Base-by-base conservation (phyloP, 2,797 vertebrate species). In the Sylvilagus floridanus region DNA sequence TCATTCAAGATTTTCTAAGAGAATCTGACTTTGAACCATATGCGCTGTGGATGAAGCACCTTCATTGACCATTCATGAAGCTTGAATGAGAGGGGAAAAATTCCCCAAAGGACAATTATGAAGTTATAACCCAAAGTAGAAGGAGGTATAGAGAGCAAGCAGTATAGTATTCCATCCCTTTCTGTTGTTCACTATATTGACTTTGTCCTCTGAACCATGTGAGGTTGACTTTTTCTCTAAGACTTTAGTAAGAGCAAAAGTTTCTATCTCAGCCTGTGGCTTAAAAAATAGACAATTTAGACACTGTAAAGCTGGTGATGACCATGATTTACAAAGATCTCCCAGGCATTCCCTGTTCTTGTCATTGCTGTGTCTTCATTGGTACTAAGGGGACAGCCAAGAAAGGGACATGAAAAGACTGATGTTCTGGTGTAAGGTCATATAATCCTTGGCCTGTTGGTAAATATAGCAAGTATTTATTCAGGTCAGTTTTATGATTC, bases 401-500 rank as follows among this genome's bases (percentile, higher is more conserved):
- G 60, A 88, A 84, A 71, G 50, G 52, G 28, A 37, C 57, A 54
- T 69, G 63, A 69, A 63, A 57, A 73, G n/a, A 47, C 19, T 63
- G 14, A 8, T 66, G 11, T 47, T 57, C 66, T 71, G 37, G 68
- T 52, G 47, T 60, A n/a, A 90, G 3, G 54, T 54, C 13, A 13
- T 3, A 10, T 62, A 32, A 47, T 71, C 22, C 24, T 35, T 52
- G 77, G 11, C n/a, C 17, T 87, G 35, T 35, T 24, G 84, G n/a
- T 8, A 76, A 60, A 26, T 78, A 60, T 13, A 86, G 1, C 5
- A 63, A 22, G 30, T 69, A 60, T n/a, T 92, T 88, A 37, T 37
- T 90, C 62, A 52, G 30, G 22, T 92, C 10, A 69, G 11, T 86
- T 89, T 91, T 22, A 35, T 50, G 42, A 71, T 89, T 89, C n/a